Base-by-base conservation (phyloP, 2,113 vertebrate species). In the Coturnix japonica region DNA sequence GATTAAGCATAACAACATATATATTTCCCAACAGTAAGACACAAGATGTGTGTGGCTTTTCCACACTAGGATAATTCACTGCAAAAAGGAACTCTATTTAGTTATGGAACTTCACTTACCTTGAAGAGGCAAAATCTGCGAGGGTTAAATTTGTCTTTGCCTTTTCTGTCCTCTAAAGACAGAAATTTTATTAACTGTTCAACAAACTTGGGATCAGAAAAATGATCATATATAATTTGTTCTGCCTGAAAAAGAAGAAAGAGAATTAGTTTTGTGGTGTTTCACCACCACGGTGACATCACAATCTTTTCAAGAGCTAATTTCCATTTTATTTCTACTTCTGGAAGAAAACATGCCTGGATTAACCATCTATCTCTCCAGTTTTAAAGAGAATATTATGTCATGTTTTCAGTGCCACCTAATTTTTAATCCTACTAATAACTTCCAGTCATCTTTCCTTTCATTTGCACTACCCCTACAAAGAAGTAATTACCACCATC, bases 91-190 rank as follows among this genome's bases (percentile, higher is more conserved):
- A 81, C 16, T 22, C 31, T 46, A 57, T 51, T 47, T 61, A 76
- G 26, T 74, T 80, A 46, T 1, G 94, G 37, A 90, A 94, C 56
- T 93, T 23, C 4, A 81, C 46, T 97, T 97, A 99, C 99, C 99
- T 99, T 99, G 97, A 99, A 99, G 95, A 99, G 98, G 94, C 99
- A 99, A 98, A 99, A 99, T 88, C 99, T 98, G 83, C 99, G 98
- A 77, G 99, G 98, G 97, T 99, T 99, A 95, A 99, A 99, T 96
- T 99, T 99, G 98, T 99, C 99, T 95, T 99, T 99, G 92, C 99
- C 99, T 95, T 99, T 99, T 88, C 99, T 98, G 94, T 99, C 99
- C 98, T 99, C 99, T 90, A 99, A 98, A 87, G 99, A 99, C 82
- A 99, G 98, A 97, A 99, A 99, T 93, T 98, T 99, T 51, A 99